Evolutionary conservation across 2,888 invertebrate species (phyloP).

Genomic region (Cephus rjabovi): DNA sequence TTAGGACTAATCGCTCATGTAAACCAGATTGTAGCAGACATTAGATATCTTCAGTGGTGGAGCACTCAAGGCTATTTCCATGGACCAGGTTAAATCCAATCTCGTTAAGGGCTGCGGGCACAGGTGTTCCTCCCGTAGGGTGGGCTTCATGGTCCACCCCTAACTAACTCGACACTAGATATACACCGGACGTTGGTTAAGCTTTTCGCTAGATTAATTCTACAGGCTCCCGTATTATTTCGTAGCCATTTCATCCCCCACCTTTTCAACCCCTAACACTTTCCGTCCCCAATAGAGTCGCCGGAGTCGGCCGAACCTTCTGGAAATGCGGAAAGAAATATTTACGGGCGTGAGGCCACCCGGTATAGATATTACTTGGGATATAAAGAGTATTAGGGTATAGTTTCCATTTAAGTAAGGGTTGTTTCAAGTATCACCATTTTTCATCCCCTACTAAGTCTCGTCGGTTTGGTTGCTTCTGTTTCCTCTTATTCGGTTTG

Average conservation of each 20-base stretch:
- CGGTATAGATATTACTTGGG: not conserved
- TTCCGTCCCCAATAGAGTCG: not conserved
- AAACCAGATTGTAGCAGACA: not conserved
- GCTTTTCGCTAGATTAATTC: conserved; percentile 54
- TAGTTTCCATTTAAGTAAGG: not conserved
- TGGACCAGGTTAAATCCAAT: conserved; percentile 18
- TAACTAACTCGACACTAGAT: not conserved
- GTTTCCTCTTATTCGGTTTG: not conserved
- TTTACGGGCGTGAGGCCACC: not conserved
- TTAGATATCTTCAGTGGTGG: not conserved
- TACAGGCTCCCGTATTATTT: conserved; percentile 22
- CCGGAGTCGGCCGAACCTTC: not conserved
- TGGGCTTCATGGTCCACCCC: not conserved
- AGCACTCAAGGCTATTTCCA: not conserved
- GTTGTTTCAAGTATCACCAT: not conserved
- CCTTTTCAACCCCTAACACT: not conserved
- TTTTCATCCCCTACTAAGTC: not conserved
- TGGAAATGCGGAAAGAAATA: not conserved
- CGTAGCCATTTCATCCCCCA: not conserved
- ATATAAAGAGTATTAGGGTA: not conserved
- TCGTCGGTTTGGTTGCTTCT: not conserved
- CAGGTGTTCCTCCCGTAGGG: conserved; percentile 32
- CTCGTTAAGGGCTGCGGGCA: conserved; percentile 25
- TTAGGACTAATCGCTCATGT: not conserved
- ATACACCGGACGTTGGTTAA: conserved; percentile 18